Conservation (phyloP, 2,113 vertebrate genomes). For the Pionites leucogaster region DNA sequence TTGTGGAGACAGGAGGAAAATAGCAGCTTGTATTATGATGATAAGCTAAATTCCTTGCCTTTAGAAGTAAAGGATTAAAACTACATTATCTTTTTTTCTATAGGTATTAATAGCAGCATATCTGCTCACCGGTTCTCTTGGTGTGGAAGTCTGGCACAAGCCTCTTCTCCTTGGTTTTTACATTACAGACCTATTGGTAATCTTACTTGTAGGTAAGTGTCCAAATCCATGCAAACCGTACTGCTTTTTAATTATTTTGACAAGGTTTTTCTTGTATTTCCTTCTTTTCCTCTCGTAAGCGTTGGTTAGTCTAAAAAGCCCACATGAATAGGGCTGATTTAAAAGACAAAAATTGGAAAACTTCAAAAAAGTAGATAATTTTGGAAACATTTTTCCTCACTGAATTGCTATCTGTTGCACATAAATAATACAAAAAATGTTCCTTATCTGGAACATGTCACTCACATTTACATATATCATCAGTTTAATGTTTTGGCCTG, state of each 20-base stretch:
- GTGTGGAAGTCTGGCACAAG: slow-evolving; percentile 71
- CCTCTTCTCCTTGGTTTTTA: slow-evolving; percentile 69
- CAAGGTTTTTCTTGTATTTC: background rate
- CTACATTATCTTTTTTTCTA: background rate
- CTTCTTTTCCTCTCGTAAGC: background rate
- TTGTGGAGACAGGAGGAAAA: background rate
- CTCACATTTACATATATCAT: background rate
- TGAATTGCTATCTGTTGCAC: background rate
- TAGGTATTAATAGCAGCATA: slow-evolving; percentile 69
- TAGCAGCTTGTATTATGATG: background rate
- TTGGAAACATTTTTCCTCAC: background rate
- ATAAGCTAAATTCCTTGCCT: background rate
- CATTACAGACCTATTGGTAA: slow-evolving; percentile 60
- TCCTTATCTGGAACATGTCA: background rate
- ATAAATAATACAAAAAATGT: background rate
- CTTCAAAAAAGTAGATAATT: background rate
- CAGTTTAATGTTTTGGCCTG: background rate
- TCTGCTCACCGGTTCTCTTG: slow-evolving; percentile 59
- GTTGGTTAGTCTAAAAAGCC: background rate
- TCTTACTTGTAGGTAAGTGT: slow-evolving; percentile 71
- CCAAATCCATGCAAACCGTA: background rate
- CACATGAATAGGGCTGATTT: background rate
- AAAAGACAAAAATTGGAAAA: background rate
- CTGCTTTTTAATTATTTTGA: background rate
- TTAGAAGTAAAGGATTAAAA: background rate